Percentiles rank a stretch among this genome's conserved stretches.
Evolutionary conservation across 2,113 vertebrate species (phyloP).

Genomic region (Lophotis ruficrista): DNA sequence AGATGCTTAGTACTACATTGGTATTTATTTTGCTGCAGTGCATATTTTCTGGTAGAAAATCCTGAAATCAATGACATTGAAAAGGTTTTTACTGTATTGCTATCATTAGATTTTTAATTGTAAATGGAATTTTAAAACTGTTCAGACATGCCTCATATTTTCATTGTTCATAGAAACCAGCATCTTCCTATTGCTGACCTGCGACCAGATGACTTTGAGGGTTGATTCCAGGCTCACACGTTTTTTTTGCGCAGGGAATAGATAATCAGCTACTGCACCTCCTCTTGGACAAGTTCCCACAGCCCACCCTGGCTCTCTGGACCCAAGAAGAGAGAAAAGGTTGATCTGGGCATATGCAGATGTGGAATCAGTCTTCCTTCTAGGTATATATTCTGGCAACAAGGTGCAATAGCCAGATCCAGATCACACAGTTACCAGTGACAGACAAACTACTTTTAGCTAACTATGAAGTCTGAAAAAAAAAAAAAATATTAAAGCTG

Average conservation of each 20-base stretch:
- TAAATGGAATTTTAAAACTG: not conserved
- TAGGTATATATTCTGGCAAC: not conserved
- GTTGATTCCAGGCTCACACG: not conserved
- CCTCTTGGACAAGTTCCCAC: not conserved
- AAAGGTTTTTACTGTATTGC: not conserved
- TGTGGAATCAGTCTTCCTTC: not conserved
- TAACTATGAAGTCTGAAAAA: not conserved
- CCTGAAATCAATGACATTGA: not conserved
- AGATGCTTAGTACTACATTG: not conserved
- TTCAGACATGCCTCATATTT: not conserved
- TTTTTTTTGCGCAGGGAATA: not conserved
- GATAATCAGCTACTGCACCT: not conserved
- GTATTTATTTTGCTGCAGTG: not conserved
- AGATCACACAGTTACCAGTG: not conserved
- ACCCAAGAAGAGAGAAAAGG: not conserved
- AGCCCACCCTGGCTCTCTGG: not conserved
- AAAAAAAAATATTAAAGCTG: not conserved
- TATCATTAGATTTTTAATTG: not conserved
- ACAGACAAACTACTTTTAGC: not conserved
- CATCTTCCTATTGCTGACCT: not conserved
- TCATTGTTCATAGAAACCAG: not conserved
- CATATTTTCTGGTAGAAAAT: not conserved
- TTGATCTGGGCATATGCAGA: not conserved
- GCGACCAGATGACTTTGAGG: not conserved
- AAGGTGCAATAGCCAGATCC: not conserved